Base-by-base conservation (phyloP, 2,113 vertebrate genomes). In the Salminus brasiliensis region DNA sequence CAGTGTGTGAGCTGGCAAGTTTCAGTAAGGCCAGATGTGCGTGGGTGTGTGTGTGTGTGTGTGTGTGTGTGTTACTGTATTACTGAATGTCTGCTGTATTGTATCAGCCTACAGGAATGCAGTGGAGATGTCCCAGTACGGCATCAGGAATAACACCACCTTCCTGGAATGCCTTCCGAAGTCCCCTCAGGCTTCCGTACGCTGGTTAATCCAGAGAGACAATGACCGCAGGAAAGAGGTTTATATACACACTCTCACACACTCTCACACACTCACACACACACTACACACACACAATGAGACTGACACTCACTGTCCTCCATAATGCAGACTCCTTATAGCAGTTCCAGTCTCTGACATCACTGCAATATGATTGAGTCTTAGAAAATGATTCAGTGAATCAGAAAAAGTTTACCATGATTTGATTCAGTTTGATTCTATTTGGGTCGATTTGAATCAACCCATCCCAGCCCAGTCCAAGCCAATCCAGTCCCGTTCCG, bases 141-240 rank as follows among this genome's bases (percentile, higher is more conserved):
- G 96, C 77, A 95, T 99, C 0, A 97, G 94, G 92, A 97, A 99
- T 91, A 99, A 98, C 88, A 98, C 96, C 85, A 97, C 98, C 57
- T 99, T 99, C 89, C 93, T 99, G 7, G 97, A 99, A 89, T 99
- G 98, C 57, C 85, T 92, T 16, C 95, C 98, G 29, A 99, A 97
- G 90, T 95, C 96, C 85, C 98, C 98, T 0, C 97, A 98, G 88
- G 96, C 96, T 21, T 96, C 96, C 9, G 83, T 98, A 82, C 97
- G 95, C 80, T 99, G 98, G 98, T 88, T 99, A 29, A 92, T 98
- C 43, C 98, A 98, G 87, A 95, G 98, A 78, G 95, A 97, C 91
- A 96, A 97, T 32, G 98, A 99, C 92, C 91, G 98, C 81, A 95
- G 98, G 88, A 99, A 99, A 91, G 98, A 98, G 95, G 98, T 98